Evolutionary conservation across 2,888 invertebrate species (phyloP).

Genomic region (Papilio gigon): DNA sequence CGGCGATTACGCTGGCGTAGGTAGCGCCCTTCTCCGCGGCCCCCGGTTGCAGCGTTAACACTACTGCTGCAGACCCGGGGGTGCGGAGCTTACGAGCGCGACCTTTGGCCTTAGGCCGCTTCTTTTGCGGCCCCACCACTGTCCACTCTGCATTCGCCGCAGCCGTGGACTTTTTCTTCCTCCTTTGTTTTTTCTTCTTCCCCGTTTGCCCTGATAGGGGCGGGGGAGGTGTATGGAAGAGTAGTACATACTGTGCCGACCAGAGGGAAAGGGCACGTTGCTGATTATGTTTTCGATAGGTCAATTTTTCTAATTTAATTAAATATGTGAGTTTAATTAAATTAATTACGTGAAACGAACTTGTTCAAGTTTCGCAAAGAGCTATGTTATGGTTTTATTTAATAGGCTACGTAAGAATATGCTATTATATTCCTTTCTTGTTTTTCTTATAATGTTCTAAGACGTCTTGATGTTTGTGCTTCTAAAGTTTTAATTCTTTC

Average conservation of each 20-base stretch:
- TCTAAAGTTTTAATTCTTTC: neutral
- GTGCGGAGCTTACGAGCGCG: neutral
- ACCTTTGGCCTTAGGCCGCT: neutral
- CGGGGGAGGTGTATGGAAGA: too few species aligned
- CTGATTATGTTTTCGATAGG: too few species aligned
- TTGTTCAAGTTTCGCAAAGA: neutral
- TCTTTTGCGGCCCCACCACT: too few species aligned
- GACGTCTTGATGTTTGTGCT: neutral
- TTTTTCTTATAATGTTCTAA: conserved; percentile 9
- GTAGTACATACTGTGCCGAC: too few species aligned
- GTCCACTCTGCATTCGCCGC: too few species aligned
- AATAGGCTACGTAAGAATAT: conserved; percentile 10
- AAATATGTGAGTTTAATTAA: neutral
- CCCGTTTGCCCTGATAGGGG: too few species aligned
- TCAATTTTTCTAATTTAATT: neutral
- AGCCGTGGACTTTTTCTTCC: too few species aligned
- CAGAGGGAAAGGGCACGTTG: too few species aligned
- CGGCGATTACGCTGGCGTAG: too few species aligned
- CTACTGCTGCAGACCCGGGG: neutral
- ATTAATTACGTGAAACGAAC: neutral
- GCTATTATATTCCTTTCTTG: neutral
- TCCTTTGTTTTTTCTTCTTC: too few species aligned
- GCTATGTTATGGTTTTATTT: neutral
- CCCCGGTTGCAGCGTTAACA: neutral
- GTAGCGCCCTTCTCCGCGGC: neutral